A percentile compares a stretch with the other conserved stretches of the same genome.
These are phyloP conservation scores for Oceanites oceanicus DNA, from an alignment of 2,113 vertebrate species.

Conservation along the genomic window DNA sequence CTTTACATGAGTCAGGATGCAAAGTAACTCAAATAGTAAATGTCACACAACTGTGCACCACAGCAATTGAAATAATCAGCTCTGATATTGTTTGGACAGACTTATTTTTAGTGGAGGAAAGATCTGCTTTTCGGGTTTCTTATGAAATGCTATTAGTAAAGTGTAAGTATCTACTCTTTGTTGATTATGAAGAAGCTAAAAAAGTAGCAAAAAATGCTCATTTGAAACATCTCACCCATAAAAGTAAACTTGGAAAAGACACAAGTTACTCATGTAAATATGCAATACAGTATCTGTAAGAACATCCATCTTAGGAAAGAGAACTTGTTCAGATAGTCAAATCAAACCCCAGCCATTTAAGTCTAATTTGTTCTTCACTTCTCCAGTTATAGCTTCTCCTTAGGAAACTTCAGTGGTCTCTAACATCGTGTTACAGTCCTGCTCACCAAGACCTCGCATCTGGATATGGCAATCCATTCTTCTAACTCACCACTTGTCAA, in stretches of 20 bases:
- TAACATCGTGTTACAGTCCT: background rate
- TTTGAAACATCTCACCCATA: background rate
- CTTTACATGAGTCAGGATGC: background rate
- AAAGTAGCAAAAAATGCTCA: background rate
- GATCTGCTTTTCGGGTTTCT: background rate
- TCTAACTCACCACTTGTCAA: background rate
- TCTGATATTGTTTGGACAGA: background rate
- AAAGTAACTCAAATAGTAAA: background rate
- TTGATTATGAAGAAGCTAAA: background rate
- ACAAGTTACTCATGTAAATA: background rate
- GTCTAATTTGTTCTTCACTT: background rate
- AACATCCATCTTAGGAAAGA: background rate
- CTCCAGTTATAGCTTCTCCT: background rate
- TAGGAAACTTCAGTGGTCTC: background rate
- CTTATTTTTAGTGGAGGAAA: background rate
- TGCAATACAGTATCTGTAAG: background rate
- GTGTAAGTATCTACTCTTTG: background rate
- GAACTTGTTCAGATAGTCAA: background rate
- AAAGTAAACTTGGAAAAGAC: background rate
- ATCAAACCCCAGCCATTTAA: background rate
- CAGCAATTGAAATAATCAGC: background rate
- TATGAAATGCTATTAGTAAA: background rate
- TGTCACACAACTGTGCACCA: background rate
- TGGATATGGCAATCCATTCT: background rate
- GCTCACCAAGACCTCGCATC: background rate